Evolutionary conservation across 2,888 invertebrate species (phyloP), one percentile per base, ranked within the genome.

Genomic region (Endotricha flammealis): DNA sequence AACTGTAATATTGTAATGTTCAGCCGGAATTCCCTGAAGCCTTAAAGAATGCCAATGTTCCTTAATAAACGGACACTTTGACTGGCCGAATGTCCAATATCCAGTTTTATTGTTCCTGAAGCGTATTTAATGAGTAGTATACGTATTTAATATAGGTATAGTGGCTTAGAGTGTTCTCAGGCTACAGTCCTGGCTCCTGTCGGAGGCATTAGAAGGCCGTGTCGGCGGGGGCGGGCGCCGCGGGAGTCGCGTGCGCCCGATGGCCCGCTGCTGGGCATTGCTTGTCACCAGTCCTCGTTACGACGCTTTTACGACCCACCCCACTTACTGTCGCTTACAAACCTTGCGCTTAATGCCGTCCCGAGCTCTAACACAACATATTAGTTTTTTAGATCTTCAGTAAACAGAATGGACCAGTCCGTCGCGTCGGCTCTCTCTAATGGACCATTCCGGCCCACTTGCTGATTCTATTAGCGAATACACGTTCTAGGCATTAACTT

Each of bases 281-380:
- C 52, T 68, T 64, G 68, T 67, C 61, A 53, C 64, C 52, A 45
- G 45, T 51, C 53, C 58, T 57, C 59, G 50, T 72, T 67, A 76
- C 66, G 58, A 63, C 60, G 48, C 57, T 64, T 76, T 80, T 74
- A 79, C 65, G 71, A 68, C 44, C 54, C 56, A 58, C 67, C 67
- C 69, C 61, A 69, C 69, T 69, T 57, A 62, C 50, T 46, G 46
- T 48, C 44, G 45, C 56, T 56, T 58, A 65, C 69, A 63, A 66
- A 60, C 61, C 69, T 68, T 79, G 80, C 62, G 57, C 64, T 77
- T 78, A 82, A 81, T 79, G 68, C 49, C 45, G 49, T 41, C 45
- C 59, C 58, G 46, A 53, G 55, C 57, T 55, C 59, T 34, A 58
- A 59, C 58, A 51, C 48, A 55, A 62, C 57, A 51, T 66, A 63